phyloP scores from a whole-genome alignment of 1,140 invertebrate species.

The Bilobella aurantiaca region DNA sequence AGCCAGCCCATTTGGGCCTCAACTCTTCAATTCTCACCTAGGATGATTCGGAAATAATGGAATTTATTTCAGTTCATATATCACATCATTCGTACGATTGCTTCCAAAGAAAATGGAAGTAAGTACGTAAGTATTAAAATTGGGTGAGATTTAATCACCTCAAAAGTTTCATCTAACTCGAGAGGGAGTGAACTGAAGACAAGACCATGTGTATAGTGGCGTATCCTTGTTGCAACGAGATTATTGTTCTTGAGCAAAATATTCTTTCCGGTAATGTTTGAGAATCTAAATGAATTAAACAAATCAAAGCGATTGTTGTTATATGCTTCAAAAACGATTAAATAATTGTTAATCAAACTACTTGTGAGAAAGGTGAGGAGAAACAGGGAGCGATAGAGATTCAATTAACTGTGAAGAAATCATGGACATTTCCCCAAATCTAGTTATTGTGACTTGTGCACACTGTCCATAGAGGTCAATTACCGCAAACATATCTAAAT shows the following conservation, averaged over 20 bases:
- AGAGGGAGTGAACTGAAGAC: slow-evolving; percentile 45
- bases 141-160: slow-evolving; percentile 37
- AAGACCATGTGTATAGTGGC: slow-evolving; percentile 50
- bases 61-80: neutral
- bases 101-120: slow-evolving; percentile 3
- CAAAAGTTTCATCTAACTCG: slow-evolving; percentile 47
- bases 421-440: slow-evolving; percentile 34
- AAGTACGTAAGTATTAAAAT: neutral
- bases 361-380: slow-evolving; percentile 33
- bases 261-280: slow-evolving; percentile 64
- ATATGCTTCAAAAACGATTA: neutral
- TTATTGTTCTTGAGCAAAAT: slow-evolving; percentile 57
- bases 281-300: slow-evolving; percentile 40
- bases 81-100: neutral
- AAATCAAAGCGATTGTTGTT: neutral
- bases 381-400: slow-evolving; percentile 22
- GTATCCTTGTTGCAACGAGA: slow-evolving; percentile 52
- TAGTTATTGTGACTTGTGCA: slow-evolving; percentile 61
- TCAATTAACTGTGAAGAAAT: slow-evolving; percentile 35
- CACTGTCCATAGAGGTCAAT: slow-evolving; percentile 91
- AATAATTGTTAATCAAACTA: too few species aligned
- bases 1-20: slow-evolving; percentile 58
- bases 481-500: slow-evolving; percentile 71
- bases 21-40: slow-evolving; percentile 57
- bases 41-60: neutral